These are phyloP conservation scores for Turdus rufiventris DNA, from an alignment of 2,113 vertebrate genomes.

Conservation along the genomic window DNA sequence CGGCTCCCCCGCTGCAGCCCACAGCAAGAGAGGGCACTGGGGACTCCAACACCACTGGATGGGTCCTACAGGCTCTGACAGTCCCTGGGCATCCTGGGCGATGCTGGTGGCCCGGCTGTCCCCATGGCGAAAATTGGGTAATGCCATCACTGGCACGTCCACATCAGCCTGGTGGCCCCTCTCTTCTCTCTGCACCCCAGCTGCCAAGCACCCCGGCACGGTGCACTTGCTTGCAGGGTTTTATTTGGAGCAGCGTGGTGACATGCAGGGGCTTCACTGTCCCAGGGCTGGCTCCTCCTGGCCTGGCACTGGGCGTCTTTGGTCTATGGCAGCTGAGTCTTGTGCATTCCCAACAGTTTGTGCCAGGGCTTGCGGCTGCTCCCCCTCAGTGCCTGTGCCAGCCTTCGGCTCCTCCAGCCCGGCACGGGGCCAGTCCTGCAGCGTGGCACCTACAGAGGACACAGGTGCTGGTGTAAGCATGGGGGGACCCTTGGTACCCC, in stretches of 20 bases:
- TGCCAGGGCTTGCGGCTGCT: neutral
- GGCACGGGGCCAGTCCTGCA: neutral
- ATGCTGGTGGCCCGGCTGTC: neutral
- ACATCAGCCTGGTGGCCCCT: neutral
- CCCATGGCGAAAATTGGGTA: accelerated
- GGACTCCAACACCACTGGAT: neutral
- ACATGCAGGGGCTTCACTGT: conserved; percentile 42
- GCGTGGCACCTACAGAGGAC: neutral
- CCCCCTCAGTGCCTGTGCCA: neutral
- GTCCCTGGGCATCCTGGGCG: neutral
- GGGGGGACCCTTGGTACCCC: neutral
- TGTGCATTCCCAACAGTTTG: neutral
- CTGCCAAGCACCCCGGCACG: neutral
- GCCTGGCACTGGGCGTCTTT: neutral
- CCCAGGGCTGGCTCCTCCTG: neutral
- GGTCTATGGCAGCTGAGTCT: conserved; percentile 36
- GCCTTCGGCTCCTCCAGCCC: neutral
- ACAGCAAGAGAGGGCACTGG: accelerated
- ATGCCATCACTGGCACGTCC: neutral
- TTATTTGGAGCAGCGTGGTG: neutral
- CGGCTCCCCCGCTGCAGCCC: neutral
- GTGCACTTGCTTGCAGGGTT: neutral
- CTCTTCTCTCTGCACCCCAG: neutral
- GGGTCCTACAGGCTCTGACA: neutral
- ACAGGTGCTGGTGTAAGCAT: neutral